Evolutionary conservation across 1,140 invertebrate species (phyloP), one percentile per base, ranked within the genome.

Genomic region (Scaptomyza graminum): DNA sequence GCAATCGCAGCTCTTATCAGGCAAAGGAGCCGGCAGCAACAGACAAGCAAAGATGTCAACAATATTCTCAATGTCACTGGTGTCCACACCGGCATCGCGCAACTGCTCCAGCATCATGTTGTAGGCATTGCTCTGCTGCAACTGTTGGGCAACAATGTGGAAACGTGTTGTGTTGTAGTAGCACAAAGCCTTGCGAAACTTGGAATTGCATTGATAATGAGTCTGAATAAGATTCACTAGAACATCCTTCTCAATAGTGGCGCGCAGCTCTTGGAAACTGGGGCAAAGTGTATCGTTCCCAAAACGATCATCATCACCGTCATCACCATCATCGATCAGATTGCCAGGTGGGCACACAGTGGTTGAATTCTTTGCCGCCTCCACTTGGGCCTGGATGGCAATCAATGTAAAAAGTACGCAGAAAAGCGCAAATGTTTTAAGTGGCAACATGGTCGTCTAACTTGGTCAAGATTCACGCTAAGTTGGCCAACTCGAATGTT

Each of bases 121-220:
- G 37, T 69, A 89, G 4, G 71, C 65, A 0, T 41, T 31, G 28
- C 74, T 85, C 12, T 74, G n/a, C 15, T 74, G 69, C 47, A 89
- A 41, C 31, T 76, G 41, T 6, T 65, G 16, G 46, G 75, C 67
- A 0, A 74, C 70, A 46, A 52, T 5, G 0, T 60, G 18, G 43
- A 90, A 89, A 0, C 50, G 57, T 1, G 68, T 4, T 0, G 85
- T 81, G 4, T 90, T 63, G 12, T 79, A 85, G 44, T 70, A 89
- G 12, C 51, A 51, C 55, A 89, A 41, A 6, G 85, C 85, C 9
- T 63, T 62, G 6, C 77, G 77, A 60, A 89, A 89, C 41, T 73
- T 75, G n/a, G 43, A 2, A 22, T 89, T 54, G 60, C 81, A 81
- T 9, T 78, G 67, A n/a, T 79, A 90, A 13, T 89, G 80, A n/a